Conservation (phyloP, 30 jellyfish, hydroid and myxozoan genomes). For the Cassiopea xamachana region DNA sequence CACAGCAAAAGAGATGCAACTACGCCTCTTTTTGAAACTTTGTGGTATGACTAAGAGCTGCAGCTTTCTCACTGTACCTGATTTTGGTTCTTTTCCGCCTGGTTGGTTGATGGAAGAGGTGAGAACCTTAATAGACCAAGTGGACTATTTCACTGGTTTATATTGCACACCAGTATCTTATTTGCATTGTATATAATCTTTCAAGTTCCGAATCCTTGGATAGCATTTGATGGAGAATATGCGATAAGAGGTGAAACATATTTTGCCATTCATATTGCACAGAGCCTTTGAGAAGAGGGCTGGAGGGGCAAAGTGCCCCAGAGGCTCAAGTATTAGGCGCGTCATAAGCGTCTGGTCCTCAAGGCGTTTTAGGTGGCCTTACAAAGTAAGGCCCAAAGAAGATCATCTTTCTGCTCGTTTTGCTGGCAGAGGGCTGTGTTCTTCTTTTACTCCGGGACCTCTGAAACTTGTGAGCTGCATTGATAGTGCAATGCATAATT, state of each 20-base stretch:
- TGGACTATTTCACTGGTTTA: not conserved
- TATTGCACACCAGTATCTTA: not conserved
- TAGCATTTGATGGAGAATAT: not conserved
- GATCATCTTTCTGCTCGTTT: no score
- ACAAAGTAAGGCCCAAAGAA: no score
- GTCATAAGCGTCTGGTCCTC: no score
- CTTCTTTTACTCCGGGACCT: no score
- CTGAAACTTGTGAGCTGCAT: no score
- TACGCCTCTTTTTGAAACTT: constrained; percentile 6
- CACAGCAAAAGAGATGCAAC: not conserved
- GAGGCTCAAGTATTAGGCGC: no score
- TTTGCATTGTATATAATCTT: no score
- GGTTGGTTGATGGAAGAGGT: constrained; percentile 39
- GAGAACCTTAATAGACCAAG: not conserved
- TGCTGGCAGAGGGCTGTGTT: no score
- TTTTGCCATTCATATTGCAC: not conserved
- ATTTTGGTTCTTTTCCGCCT: not conserved
- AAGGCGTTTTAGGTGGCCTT: no score
- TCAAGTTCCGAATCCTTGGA: not conserved
- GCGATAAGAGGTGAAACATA: no score
- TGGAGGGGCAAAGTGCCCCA: not conserved
- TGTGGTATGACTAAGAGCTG: not conserved
- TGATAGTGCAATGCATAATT: no score
- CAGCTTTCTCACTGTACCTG: not conserved
- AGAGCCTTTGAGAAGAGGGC: not conserved